These are phyloP conservation scores for Hyphantria cunea DNA, from an alignment of 1,140 invertebrate genomes.

Conservation along the genomic window DNA sequence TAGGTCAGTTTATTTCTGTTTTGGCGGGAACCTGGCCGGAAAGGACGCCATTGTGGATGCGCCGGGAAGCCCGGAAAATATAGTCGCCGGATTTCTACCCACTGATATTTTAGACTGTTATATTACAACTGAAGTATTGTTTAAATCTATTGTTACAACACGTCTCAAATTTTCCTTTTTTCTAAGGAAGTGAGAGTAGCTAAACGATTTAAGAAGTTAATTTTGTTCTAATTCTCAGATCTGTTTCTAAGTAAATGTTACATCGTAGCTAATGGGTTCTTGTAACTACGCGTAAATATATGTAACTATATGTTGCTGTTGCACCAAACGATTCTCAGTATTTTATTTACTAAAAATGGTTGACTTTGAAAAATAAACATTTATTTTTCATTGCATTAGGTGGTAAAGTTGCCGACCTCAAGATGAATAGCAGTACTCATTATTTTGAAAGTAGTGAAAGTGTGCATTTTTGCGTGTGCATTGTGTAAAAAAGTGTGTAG, in stretches of 20 bases:
- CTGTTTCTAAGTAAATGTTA: conserved; percentile 26
- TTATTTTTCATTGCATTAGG: no score
- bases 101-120: conserved; percentile 63
- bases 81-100: conserved; percentile 72
- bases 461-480: no score
- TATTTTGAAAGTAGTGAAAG: no score
- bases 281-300: conserved; percentile 1
- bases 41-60: conserved; percentile 76
- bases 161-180: conserved; percentile 44
- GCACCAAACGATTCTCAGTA: no score
- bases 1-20: conserved; percentile 80
- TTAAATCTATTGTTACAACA: conserved; percentile 39
- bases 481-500: no score
- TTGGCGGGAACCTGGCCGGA: conserved; percentile 79
- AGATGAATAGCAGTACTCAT: no score
- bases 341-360: no score
- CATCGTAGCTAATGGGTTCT: conserved; percentile 16
- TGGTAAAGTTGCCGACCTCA: no score
- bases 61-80: conserved; percentile 72
- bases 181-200: conserved; percentile 58
- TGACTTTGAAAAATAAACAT: no score
- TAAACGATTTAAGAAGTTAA: conserved; percentile 44
- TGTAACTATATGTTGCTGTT: conserved; percentile 11
- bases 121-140: conserved; percentile 54
- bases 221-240: conserved; percentile 45